phyloP scores from a whole-genome alignment of 2,113 vertebrate species.

The Apistogramma diplotaenia region DNA sequence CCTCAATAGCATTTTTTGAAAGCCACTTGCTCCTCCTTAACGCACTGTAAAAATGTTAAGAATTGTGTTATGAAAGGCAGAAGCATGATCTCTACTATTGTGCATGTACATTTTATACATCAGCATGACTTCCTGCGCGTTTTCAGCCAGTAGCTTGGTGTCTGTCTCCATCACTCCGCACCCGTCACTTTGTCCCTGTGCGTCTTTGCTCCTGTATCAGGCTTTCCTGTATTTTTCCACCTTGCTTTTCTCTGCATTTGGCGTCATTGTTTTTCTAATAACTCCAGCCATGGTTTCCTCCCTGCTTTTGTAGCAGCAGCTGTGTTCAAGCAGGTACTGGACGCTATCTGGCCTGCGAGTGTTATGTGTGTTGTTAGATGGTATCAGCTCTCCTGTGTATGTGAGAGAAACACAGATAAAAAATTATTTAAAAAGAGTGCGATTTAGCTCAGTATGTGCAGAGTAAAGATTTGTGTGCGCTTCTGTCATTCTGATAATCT shows the following conservation, averaged over 20 bases:
- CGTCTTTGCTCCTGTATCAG: slow-evolving; percentile 66
- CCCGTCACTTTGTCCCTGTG: neutral
- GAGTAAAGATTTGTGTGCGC: slow-evolving; percentile 9
- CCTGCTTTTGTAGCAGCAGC: slow-evolving; percentile 73
- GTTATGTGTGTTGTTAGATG: slow-evolving; percentile 65
- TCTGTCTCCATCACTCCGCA: neutral
- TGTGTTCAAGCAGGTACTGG: slow-evolving; percentile 72
- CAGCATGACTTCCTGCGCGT: neutral
- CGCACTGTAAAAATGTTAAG: neutral
- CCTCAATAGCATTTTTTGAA: slow-evolving; percentile 16
- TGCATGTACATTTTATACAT: neutral
- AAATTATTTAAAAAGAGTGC: slow-evolving; percentile 16
- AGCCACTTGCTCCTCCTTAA: neutral
- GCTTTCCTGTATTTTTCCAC: slow-evolving; percentile 82
- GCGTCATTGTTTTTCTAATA: slow-evolving; percentile 67
- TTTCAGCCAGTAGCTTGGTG: neutral
- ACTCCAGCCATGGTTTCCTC: slow-evolving; percentile 61
- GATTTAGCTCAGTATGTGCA: neutral
- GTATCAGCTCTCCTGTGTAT: slow-evolving; percentile 56
- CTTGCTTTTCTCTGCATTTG: slow-evolving; percentile 60
- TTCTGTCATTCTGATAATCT: slow-evolving; percentile 19
- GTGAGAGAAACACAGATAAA: slow-evolving; percentile 7
- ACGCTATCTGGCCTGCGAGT: slow-evolving; percentile 58
- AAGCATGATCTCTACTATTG: neutral
- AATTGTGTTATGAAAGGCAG: neutral